Conservation (phyloP, 2,797 vertebrate species). For the Mycteria americana region DNA sequence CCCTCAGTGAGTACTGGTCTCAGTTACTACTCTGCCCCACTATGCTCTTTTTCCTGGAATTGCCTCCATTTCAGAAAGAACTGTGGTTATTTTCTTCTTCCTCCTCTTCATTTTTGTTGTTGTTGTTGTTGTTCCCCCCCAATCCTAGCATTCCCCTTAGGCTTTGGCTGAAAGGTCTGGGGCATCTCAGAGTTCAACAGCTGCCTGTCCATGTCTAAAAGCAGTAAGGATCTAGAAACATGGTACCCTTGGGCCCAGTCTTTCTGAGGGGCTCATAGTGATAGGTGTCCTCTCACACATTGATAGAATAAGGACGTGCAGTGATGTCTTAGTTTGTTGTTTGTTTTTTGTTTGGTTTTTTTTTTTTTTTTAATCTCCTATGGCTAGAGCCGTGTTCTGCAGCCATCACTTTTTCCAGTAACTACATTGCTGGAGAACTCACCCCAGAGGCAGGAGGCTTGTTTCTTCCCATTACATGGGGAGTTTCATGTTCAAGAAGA, state of each 20-base stretch:
- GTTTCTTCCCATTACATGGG: neutral
- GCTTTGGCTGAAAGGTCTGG: neutral
- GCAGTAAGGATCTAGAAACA: neutral
- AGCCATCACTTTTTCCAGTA: neutral
- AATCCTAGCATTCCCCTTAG: neutral
- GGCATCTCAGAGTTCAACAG: neutral
- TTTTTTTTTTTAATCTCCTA: neutral
- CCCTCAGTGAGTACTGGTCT: neutral
- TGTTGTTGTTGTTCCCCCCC: fast-evolving
- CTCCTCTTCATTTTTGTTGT: neutral
- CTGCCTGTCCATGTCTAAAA: neutral
- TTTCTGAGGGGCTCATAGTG: neutral
- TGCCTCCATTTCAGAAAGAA: neutral
- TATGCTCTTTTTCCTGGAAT: neutral
- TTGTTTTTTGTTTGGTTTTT: neutral
- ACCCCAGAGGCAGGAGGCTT: neutral
- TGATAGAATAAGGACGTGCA: neutral
- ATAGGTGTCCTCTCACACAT: neutral
- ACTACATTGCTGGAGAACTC: neutral
- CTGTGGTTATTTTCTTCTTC: neutral
- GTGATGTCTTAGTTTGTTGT: neutral
- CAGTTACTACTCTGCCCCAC: neutral
- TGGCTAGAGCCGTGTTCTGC: neutral
- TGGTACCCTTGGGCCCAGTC: neutral
- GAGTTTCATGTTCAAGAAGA: neutral